phyloP scores from a whole-genome alignment of 2,888 invertebrate species.

The Latrodectus hesperus region DNA sequence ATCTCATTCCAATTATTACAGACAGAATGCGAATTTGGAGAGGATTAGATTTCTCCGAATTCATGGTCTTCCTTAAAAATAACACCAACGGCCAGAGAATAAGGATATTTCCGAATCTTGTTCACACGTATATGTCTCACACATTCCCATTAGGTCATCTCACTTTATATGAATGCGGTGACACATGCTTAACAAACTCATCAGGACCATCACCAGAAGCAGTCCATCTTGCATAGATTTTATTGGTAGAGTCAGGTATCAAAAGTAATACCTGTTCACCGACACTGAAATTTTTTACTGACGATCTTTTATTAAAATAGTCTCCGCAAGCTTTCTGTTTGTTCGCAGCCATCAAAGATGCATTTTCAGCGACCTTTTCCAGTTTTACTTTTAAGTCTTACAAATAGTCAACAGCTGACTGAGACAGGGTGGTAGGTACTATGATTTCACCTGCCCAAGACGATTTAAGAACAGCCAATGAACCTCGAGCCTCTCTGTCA shows the following conservation, averaged over 20 bases:
- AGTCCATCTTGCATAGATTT: constrained; percentile 2
- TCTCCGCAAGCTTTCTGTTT: neutral
- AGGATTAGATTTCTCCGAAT: neutral
- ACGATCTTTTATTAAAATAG: constrained; percentile 3
- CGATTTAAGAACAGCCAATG: neutral
- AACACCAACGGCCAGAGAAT: neutral
- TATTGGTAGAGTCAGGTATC: neutral
- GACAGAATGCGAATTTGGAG: neutral
- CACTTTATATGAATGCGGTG: neutral
- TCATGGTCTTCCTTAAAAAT: neutral
- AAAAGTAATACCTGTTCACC: neutral
- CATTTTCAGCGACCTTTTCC: neutral
- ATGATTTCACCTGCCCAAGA: constrained; percentile 10
- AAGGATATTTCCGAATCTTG: neutral
- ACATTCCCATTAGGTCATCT: constrained; percentile 14
- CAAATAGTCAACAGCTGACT: neutral
- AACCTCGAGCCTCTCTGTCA: neutral
- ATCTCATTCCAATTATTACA: neutral
- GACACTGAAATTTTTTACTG: neutral
- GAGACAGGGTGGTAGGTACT: neutral
- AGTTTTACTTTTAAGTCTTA: neutral
- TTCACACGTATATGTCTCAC: neutral
- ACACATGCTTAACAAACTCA: neutral
- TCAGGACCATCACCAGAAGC: neutral
- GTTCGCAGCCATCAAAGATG: neutral